phyloP scores from a whole-genome alignment of 2,888 invertebrate species.

The Chrysolina americana region DNA sequence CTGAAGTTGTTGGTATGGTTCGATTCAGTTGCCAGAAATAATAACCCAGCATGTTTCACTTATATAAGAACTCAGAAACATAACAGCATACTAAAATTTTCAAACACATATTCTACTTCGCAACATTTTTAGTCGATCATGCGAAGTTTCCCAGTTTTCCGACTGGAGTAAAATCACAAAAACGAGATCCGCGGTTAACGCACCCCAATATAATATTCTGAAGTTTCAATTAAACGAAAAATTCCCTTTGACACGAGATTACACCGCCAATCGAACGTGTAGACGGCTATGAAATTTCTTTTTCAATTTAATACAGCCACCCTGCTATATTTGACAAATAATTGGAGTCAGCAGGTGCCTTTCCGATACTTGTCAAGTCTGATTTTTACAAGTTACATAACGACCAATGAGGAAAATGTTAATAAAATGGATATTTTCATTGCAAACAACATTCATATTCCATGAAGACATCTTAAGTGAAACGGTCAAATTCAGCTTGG shows the following conservation, averaged over 20 bases:
- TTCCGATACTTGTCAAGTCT: constrained; percentile 7
- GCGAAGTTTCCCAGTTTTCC: not conserved
- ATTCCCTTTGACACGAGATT: constrained; percentile 63
- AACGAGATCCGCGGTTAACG: constrained; percentile 32
- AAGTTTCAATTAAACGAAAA: constrained; percentile 65
- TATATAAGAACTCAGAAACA: no score
- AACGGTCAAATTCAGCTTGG: no score
- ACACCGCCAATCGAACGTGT: constrained; percentile 58
- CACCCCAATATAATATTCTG: constrained; percentile 63
- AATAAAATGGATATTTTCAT: no score
- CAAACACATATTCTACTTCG: no score
- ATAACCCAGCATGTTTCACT: no score
- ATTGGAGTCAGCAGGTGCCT: constrained; percentile 57
- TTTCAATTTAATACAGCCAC: constrained; percentile 65
- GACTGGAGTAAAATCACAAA: not conserved
- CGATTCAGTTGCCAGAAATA: no score
- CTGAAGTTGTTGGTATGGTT: no score
- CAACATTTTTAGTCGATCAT: no score
- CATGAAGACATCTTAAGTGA: no score
- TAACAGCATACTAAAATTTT: no score
- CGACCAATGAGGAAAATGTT: no score
- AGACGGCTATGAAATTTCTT: constrained; percentile 64
- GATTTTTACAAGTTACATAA: not conserved
- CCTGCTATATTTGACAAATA: constrained; percentile 62
- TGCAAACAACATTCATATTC: no score